Percentiles rank a stretch among this genome's conserved stretches.
Conservation (phyloP, 2,113 vertebrate species). For the Tachysurus fulvidraco region DNA sequence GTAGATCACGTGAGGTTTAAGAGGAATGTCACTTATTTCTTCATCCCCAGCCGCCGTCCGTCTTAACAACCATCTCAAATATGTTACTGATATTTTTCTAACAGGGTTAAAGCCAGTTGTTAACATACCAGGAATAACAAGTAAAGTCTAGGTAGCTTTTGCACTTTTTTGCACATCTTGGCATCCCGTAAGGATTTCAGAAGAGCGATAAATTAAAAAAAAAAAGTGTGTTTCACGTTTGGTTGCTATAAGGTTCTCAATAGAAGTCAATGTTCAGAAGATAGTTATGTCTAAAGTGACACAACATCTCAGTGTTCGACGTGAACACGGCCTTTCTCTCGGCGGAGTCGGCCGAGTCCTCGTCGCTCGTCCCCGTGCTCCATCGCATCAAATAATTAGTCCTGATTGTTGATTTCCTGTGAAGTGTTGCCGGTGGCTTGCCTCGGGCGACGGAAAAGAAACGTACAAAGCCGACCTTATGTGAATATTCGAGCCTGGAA, state of each 20-base stretch:
- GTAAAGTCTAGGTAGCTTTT: not conserved
- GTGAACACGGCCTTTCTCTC: constrained; percentile 7
- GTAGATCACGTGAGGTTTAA: not conserved
- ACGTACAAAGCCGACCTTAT: constrained; percentile 56
- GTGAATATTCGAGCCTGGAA: constrained; percentile 41
- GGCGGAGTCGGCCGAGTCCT: not conserved
- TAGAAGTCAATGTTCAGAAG: constrained; percentile 31
- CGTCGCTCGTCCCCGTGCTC: constrained; percentile 34
- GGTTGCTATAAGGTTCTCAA: not conserved
- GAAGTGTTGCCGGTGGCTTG: constrained; percentile 61
- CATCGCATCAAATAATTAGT: constrained; percentile 52
- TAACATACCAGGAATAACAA: constrained; percentile 30
- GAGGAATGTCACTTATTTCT: not conserved
- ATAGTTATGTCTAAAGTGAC: constrained; percentile 16
- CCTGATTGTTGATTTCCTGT: constrained; percentile 53
- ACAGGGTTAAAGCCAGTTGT: constrained; percentile 19
- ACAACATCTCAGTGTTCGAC: constrained; percentile 14
- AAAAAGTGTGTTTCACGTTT: not conserved
- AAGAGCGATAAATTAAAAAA: not conserved
- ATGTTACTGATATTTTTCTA: not conserved
- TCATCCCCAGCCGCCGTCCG: not conserved
- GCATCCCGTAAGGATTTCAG: constrained; percentile 13
- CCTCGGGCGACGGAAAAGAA: constrained; percentile 59
- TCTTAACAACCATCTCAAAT: constrained; percentile 6
- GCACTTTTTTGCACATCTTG: constrained; percentile 14